These are phyloP conservation scores for Gallinago nigripennis DNA, from an alignment of 2,797 vertebrate genomes.

Conservation along the genomic window DNA sequence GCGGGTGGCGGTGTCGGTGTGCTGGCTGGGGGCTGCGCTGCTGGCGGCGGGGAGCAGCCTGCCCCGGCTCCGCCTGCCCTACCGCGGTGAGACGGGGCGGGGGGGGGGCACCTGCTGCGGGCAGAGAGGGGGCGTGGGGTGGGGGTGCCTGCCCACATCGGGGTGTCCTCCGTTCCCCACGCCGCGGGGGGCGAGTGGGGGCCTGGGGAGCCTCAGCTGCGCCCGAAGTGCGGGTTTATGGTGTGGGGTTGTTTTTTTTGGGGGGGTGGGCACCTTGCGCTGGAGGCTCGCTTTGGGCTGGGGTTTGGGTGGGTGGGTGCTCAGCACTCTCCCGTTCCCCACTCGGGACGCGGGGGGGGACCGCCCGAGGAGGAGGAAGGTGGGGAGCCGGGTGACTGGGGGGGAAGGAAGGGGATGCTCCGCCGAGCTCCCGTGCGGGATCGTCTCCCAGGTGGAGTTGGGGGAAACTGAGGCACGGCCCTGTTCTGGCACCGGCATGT, in stretches of 20 bases:
- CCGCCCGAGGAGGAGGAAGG: neutral
- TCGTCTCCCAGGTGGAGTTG: neutral
- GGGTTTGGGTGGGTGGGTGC: neutral
- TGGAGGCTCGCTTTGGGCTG: neutral
- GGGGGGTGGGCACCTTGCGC: neutral
- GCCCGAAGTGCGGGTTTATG: fast-evolving
- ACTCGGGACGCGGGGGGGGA: neutral
- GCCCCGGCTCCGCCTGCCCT: conserved; percentile 72
- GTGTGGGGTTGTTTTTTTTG: no score
- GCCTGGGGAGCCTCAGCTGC: neutral
- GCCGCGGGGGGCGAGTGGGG: no score
- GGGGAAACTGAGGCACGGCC: neutral
- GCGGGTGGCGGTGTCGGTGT: neutral
- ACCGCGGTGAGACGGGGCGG: conserved; percentile 21
- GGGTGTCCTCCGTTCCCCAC: neutral
- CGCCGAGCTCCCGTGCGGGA: neutral
- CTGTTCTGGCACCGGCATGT: neutral
- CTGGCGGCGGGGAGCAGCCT: conserved; percentile 24
- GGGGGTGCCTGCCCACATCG: neutral
- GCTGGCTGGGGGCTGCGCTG: conserved; percentile 57
- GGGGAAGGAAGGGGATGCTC: neutral
- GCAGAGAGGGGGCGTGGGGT: neutral
- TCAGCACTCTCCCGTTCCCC: neutral
- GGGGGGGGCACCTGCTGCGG: neutral
- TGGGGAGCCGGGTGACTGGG: neutral